Evolutionary conservation across 2,113 vertebrate genomes (phyloP).

Genomic region (Boleophthalmus pectinirostris): DNA sequence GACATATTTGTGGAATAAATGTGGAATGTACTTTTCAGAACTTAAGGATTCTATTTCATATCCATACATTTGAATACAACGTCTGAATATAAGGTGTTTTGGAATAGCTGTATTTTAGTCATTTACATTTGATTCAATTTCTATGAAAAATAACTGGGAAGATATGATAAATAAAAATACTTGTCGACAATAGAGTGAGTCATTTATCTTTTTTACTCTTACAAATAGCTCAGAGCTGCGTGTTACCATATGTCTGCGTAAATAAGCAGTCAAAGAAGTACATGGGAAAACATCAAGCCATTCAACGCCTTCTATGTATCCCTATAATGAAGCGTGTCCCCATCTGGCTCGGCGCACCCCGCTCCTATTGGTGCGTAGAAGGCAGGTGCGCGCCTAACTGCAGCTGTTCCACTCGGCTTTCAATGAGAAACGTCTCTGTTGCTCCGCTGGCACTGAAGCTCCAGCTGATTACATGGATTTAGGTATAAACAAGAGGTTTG

Average conservation of each 20-base stretch:
- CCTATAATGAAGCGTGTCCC: constrained; percentile 63
- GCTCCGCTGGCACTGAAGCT: constrained; percentile 52
- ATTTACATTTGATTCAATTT: not conserved
- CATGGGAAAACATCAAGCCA: constrained; percentile 63
- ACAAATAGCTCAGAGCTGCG: constrained; percentile 53
- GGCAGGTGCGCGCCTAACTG: constrained; percentile 15
- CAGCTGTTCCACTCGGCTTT: constrained; percentile 53
- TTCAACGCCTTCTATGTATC: constrained; percentile 59
- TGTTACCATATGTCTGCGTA: constrained; percentile 63
- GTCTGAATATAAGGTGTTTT: not conserved
- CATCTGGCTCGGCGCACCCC: constrained; percentile 59
- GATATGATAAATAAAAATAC: constrained; percentile 28
- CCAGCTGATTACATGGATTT: constrained; percentile 54
- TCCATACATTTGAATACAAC: not conserved
- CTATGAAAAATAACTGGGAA: constrained; percentile 1
- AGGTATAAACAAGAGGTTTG: constrained; percentile 58
- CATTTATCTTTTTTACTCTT: constrained; percentile 56
- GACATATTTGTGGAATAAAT: not conserved
- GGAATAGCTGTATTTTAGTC: not conserved
- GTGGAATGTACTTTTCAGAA: not conserved
- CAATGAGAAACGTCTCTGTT: constrained; percentile 40
- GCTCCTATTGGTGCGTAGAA: constrained; percentile 12
- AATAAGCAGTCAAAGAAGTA: constrained; percentile 65
- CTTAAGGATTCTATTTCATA: not conserved
- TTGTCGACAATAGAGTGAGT: constrained; percentile 37